These are phyloP conservation scores for Chrysolina haemoptera DNA, from an alignment of 2,888 invertebrate species.

Conservation along the genomic window DNA sequence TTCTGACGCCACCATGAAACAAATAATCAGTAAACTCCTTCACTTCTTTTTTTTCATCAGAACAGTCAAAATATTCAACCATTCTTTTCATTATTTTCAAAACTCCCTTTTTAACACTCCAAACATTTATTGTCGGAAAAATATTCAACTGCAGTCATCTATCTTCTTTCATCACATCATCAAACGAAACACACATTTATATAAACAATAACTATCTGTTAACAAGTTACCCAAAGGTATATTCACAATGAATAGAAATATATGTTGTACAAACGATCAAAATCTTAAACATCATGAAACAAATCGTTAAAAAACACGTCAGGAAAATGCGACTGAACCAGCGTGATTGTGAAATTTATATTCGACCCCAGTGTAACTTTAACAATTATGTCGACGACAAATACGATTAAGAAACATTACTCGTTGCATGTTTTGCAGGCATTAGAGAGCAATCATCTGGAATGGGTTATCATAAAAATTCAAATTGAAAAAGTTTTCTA, in stretches of 20 bases:
- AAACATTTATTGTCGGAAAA: no score
- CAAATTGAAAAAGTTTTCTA: slow-evolving; percentile 53
- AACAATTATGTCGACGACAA: slow-evolving; percentile 45
- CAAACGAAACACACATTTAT: no score
- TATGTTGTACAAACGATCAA: not conserved
- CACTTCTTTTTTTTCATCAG: no score
- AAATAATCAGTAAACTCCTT: no score
- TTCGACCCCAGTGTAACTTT: slow-evolving; percentile 40
- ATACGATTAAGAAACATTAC: slow-evolving; percentile 44
- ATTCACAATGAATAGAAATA: not conserved
- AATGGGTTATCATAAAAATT: slow-evolving; percentile 45
- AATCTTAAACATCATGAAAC: not conserved
- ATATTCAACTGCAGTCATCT: no score
- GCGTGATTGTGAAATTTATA: slow-evolving; percentile 42
- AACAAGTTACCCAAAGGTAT: no score
- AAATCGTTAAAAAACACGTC: slow-evolving; percentile 35
- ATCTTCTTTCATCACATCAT: not conserved
- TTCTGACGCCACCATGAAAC: no score
- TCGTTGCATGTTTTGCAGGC: slow-evolving; percentile 40
- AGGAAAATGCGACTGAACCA: slow-evolving; percentile 37
- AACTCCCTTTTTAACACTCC: no score
- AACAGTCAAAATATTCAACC: no score
- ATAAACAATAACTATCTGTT: no score
- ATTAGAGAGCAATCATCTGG: slow-evolving; percentile 35
- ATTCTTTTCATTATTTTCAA: no score